phyloP scores from a whole-genome alignment of 2,888 invertebrate species.

The Zhuqinia jingwanae region DNA sequence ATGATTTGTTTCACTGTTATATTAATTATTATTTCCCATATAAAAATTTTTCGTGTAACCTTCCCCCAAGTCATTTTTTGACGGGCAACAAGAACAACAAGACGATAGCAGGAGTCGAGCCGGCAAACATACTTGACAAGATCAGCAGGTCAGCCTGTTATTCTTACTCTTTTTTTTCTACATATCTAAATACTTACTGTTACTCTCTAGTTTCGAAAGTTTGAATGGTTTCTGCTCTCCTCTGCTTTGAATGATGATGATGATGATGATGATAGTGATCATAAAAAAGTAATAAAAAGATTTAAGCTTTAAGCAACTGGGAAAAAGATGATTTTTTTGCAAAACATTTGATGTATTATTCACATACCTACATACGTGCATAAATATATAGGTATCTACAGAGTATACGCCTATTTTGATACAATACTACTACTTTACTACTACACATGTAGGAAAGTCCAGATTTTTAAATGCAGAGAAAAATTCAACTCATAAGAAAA shows the following conservation, averaged over 20 bases:
- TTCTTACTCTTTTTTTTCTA: neutral
- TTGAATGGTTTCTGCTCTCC: neutral
- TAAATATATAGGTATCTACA: no score
- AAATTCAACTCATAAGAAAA: neutral
- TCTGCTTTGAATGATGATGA: slow-evolving; percentile 7
- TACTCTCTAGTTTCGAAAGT: no score
- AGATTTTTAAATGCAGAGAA: slow-evolving; percentile 5
- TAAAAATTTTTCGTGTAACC: slow-evolving; percentile 65
- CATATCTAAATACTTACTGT: neutral
- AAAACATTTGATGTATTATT: neutral
- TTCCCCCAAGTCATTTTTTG: slow-evolving; percentile 71
- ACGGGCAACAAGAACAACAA: slow-evolving; percentile 51
- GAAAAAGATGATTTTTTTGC: slow-evolving; percentile 1
- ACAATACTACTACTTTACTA: neutral
- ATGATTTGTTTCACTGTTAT: slow-evolving; percentile 52
- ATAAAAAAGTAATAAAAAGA: neutral
- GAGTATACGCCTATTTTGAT: neutral
- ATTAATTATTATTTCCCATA: slow-evolving; percentile 67
- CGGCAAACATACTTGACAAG: slow-evolving; percentile 65
- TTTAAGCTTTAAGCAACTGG: no score
- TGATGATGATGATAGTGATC: slow-evolving; percentile 2
- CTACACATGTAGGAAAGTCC: slow-evolving; percentile 9
- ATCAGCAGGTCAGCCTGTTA: slow-evolving; percentile 65
- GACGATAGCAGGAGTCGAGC: no score
- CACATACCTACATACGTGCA: neutral